Evolutionary conservation across 2,797 vertebrate genomes (phyloP), one percentile per base, ranked within the genome.

Genomic region (Myripristis murdjan): DNA sequence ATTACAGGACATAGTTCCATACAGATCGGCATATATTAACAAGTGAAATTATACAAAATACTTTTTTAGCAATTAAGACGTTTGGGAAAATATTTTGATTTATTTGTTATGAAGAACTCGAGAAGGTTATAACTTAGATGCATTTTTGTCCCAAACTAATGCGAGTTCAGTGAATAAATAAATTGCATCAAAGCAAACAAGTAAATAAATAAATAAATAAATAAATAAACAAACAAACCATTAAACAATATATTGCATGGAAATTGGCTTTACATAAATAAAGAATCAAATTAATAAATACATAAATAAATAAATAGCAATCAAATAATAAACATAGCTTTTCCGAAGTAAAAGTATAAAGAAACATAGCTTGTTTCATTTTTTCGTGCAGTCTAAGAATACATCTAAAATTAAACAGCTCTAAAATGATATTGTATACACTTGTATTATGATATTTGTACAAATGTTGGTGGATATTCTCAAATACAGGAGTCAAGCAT

Each of bases 11-110:
- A 84, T 86, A 83, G 73, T 89, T 93, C 83, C 73, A 86, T 91
- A 95, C 89, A 92, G 88, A 91, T 90, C 87, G 87, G 90, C 83
- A 93, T 91, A 93, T 93, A 94, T 88, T 91, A 91, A 93, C 87
- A 92, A 87, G 81, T 92, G 77, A 89, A 95, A 94, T 93, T 93
- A 95, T 93, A 93, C 88, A 94, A 94, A 94, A 93, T 91, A 92
- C 82, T 89, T 91, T n/a, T 88, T 89, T 83, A 90, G 89, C 85
- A 91, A 91, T 93, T 89, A 90, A 89, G 72, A 93, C 73, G 77
- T 89, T 88, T 92, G 91, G 87, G 91, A 92, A 95, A 93, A 93
- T 92, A 93, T 93, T 89, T 92, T 79, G 66, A 89, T 93, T 93
- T 89, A 91, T 93, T 93, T 91, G 81, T 92, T 91, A 89, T 87